Evolutionary conservation across 2,113 vertebrate species (phyloP), one percentile per base, ranked within the genome.

Genomic region (Phylloscopus whistleri): DNA sequence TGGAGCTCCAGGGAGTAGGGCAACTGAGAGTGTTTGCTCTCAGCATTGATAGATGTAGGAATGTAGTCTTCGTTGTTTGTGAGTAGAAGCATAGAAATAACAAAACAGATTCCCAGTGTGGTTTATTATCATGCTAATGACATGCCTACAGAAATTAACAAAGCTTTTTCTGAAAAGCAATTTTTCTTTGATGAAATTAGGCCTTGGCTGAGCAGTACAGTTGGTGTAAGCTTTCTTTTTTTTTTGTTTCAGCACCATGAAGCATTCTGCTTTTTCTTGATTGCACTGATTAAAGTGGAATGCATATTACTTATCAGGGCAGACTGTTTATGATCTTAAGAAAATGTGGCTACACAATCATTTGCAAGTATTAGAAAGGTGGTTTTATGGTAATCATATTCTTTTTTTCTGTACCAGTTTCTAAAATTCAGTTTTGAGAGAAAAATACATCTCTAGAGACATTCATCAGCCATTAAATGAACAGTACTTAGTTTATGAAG

Each of bases 51-150:
- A 52, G 87, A 52, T 64, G 43, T 39, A 79, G 70, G 81, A 94
- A 85, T 73, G 77, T 76, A 44, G 37, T 43, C 46, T 82, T 70
- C 0, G 0, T 82, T 94, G 28, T 69, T 96, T 56, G 13, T 43
- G 58, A 85, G 55, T 9, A 73, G 66, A 82, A 76, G 70, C 46
- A 56, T 33, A 91, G 69, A 60, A 67, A 69, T 9, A 85, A 30
- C 74, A 79, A 93, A 93, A 70, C 28, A 56, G 78, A 85, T 91
- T 74, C 59, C 69, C 75, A 52, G 67, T 77, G 59, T 46, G 59
- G 16, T 51, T 87, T 91, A 93, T 96, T 96, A 84, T 95, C 75
- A 93, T 94, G 95, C 63, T 95, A 94, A 95, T 94, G 70, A 83
- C 33, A 35, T 80, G 46, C 75, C 59, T 74, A 46, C 49, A 73